Evolutionary conservation across 1,140 invertebrate genomes (phyloP).

Genomic region (Andrena cerasifolii): DNA sequence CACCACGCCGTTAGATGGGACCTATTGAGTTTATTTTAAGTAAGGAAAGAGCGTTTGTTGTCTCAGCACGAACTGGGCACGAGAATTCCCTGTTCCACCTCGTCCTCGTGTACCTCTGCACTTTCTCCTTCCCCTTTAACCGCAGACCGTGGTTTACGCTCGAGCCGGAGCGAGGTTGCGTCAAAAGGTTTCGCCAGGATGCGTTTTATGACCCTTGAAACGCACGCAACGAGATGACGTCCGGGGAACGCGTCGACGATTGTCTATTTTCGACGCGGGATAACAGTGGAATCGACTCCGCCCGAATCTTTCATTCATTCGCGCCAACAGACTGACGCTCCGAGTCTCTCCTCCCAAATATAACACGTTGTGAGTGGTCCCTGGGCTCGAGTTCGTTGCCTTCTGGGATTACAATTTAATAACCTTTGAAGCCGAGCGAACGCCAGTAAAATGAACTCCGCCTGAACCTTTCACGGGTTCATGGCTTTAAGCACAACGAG

Average conservation of each 20-base stretch:
- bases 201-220: slow-evolving; percentile 50
- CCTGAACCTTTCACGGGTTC: too few species aligned
- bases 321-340: not conserved
- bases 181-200: slow-evolving; percentile 56
- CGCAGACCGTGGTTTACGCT: slow-evolving; percentile 52
- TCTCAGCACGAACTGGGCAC: slow-evolving; percentile 14
- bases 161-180: slow-evolving; percentile 31
- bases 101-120: not conserved
- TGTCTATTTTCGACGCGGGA: slow-evolving; percentile 25
- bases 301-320: not conserved
- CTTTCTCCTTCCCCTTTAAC: slow-evolving; percentile 46
- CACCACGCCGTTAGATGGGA: slow-evolving; percentile 47
- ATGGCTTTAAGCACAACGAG: too few species aligned
- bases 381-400: not conserved
- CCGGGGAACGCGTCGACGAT: slow-evolving; percentile 11
- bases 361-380: not conserved
- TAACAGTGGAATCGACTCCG: not conserved
- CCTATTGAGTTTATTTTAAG: slow-evolving; percentile 59
- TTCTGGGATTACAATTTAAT: not conserved
- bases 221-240: slow-evolving; percentile 21
- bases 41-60: slow-evolving; percentile 40
- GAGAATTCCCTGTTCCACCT: slow-evolving; percentile 26
- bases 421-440: not conserved
- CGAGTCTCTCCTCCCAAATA: not conserved
- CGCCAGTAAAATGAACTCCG: too few species aligned